Conservation (phyloP, 2,888 invertebrate genomes). For the Xanthorhoe designata region DNA sequence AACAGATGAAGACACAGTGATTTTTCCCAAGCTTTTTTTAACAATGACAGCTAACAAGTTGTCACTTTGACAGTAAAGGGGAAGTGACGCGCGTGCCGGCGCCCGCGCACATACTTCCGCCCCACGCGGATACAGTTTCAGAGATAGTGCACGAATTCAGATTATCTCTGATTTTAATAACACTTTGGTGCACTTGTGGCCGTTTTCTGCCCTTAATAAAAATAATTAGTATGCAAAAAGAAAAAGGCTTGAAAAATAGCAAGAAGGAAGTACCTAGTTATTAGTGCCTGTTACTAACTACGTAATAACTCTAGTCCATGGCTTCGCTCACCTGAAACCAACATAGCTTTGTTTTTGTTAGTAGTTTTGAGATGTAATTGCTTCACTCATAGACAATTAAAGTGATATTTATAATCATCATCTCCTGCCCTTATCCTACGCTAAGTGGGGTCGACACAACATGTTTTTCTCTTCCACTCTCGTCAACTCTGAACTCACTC, state of each 20-base stretch:
- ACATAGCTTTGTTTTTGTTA: too few species aligned
- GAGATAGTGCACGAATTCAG: slow-evolving; percentile 56
- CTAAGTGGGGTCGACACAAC: too few species aligned
- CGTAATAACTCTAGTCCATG: too few species aligned
- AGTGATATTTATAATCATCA: too few species aligned
- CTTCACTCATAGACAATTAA: too few species aligned
- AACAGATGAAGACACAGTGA: background rate
- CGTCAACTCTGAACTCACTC: too few species aligned
- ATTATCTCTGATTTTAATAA: slow-evolving; percentile 29
- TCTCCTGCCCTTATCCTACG: too few species aligned
- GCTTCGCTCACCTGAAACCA: too few species aligned
- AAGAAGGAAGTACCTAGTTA: background rate
- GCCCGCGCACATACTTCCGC: slow-evolving; percentile 29
- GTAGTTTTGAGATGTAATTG: too few species aligned
- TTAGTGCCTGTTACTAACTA: too few species aligned
- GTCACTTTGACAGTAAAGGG: slow-evolving; percentile 29
- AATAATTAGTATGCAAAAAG: background rate
- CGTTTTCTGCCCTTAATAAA: slow-evolving; percentile 14
- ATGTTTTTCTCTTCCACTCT: too few species aligned
- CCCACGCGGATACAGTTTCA: slow-evolving; percentile 41
- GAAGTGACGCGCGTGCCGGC: slow-evolving; percentile 23
- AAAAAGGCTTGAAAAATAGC: background rate
- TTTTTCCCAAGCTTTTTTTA: slow-evolving; percentile 22
- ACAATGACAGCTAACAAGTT: slow-evolving; percentile 32
- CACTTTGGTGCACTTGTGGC: slow-evolving; percentile 14